Conservation (phyloP, 37 sponge, comb jelly and placozoan species). For the Crambe crambe region DNA sequence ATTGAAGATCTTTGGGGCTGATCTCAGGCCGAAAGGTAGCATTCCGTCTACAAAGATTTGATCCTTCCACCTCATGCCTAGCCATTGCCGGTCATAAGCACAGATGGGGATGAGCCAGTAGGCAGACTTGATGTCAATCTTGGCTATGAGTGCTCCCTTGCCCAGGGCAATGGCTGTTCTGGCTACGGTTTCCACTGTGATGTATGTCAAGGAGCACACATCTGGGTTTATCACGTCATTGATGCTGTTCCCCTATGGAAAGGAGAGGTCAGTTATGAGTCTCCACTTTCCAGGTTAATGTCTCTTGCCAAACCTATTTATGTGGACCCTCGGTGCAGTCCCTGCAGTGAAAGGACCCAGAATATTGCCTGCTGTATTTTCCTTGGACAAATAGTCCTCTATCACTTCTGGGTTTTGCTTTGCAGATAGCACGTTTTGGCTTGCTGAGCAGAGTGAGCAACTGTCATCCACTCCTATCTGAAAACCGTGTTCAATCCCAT, state of each 20-base stretch:
- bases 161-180: neutral
- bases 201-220: conserved; percentile 24
- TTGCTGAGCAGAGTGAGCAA: no score
- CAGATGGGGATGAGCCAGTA: conserved; percentile 30
- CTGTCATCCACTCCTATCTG: conserved; percentile 23
- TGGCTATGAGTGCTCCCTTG: conserved; percentile 27
- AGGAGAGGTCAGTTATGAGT: no score
- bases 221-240: conserved; percentile 31
- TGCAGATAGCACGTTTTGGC: conserved; percentile 13
- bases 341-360: no score
- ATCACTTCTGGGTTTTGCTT: conserved; percentile 5
- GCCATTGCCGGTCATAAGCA: neutral
- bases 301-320: no score
- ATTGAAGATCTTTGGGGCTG: conserved; percentile 2
- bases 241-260: conserved; percentile 17
- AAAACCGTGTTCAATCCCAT: conserved; percentile 1
- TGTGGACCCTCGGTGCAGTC: no score
- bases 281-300: no score
- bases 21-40: neutral
- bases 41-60: no score
- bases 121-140: conserved; percentile 45
- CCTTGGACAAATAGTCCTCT: conserved; percentile 3
- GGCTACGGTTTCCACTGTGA: conserved; percentile 21
- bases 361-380: no score
- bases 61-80: no score